These are phyloP conservation scores for Andrena cerasifolii DNA, from an alignment of 1,140 invertebrate genomes.

Conservation along the genomic window DNA sequence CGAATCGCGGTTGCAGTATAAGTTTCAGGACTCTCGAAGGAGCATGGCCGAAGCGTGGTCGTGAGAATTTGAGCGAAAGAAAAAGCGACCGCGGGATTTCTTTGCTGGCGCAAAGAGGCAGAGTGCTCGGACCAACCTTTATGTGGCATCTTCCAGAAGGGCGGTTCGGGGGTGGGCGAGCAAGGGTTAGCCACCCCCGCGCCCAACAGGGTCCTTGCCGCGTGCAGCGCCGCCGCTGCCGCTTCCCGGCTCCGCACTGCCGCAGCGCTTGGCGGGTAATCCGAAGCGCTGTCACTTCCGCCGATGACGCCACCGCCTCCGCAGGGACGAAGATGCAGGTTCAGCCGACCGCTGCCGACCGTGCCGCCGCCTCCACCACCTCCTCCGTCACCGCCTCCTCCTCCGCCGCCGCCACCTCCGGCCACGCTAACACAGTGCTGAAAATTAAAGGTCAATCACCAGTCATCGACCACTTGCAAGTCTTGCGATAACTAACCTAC, in stretches of 20 bases:
- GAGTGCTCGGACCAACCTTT: slow-evolving; percentile 80
- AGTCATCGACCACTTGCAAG: background rate
- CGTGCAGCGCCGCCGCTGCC: slow-evolving; percentile 82
- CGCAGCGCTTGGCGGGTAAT: slow-evolving; percentile 81
- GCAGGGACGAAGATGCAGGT: slow-evolving; percentile 78
- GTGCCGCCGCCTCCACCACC: slow-evolving; percentile 66
- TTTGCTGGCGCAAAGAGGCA: slow-evolving; percentile 22
- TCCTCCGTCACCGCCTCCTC: slow-evolving; percentile 68
- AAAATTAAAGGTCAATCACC: slow-evolving; percentile 56
- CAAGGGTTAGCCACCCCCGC: slow-evolving; percentile 83
- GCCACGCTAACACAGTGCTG: slow-evolving; percentile 82
- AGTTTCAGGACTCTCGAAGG: no score
- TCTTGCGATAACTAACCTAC: no score
- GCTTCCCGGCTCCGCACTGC: slow-evolving; percentile 80
- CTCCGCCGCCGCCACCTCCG: slow-evolving; percentile 78
- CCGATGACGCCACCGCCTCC: slow-evolving; percentile 76
- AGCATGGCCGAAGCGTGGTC: no score
- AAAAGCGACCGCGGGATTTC: background rate
- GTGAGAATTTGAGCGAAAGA: background rate
- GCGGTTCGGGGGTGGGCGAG: slow-evolving; percentile 83
- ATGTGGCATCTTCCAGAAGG: slow-evolving; percentile 85
- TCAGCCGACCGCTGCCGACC: slow-evolving; percentile 72
- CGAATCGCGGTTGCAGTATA: no score
- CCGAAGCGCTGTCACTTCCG: slow-evolving; percentile 80
- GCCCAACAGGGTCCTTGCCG: slow-evolving; percentile 83